Evolutionary conservation across 2,113 vertebrate genomes (phyloP).

Genomic region (Tympanuchus pallidicinctus): DNA sequence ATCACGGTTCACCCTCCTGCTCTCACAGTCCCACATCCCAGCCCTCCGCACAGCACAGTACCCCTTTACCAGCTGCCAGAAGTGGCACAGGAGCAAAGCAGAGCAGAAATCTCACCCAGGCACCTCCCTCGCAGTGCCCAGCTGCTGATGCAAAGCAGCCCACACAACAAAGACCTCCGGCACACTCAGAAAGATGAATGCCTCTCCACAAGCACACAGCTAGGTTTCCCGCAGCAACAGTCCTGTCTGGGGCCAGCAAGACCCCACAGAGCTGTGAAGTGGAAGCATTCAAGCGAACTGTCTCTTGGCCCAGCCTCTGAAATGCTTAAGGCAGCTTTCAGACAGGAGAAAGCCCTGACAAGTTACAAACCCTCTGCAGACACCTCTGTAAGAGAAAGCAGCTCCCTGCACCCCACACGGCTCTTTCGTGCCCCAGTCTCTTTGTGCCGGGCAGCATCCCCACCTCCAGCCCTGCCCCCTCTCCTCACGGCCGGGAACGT

Average conservation of each 20-base stretch:
- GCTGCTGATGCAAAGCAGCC: not conserved
- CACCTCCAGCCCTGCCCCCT: not conserved
- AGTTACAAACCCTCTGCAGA: not conserved
- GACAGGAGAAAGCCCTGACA: not conserved
- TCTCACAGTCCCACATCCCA: not conserved
- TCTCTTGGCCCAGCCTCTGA: not conserved
- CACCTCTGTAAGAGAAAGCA: rapidly evolving
- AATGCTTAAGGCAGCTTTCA: not conserved
- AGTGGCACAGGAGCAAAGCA: rapidly evolving
- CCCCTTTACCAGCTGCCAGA: not conserved
- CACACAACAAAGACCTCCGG: conserved; percentile 8
- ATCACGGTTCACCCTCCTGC: not conserved
- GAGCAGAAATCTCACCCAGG: not conserved
- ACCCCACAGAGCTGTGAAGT: rapidly evolving
- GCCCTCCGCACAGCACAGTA: not conserved
- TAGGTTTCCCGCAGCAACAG: not conserved
- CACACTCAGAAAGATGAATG: not conserved
- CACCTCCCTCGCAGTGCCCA: not conserved
- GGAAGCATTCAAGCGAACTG: not conserved
- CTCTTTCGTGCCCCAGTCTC: not conserved
- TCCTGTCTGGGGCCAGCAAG: not conserved
- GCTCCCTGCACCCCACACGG: not conserved
- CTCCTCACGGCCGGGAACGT: not conserved
- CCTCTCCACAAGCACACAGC: not conserved
- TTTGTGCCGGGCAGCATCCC: not conserved